Base-by-base conservation (phyloP, 2,113 vertebrate species). In the Bungarus multicinctus region DNA sequence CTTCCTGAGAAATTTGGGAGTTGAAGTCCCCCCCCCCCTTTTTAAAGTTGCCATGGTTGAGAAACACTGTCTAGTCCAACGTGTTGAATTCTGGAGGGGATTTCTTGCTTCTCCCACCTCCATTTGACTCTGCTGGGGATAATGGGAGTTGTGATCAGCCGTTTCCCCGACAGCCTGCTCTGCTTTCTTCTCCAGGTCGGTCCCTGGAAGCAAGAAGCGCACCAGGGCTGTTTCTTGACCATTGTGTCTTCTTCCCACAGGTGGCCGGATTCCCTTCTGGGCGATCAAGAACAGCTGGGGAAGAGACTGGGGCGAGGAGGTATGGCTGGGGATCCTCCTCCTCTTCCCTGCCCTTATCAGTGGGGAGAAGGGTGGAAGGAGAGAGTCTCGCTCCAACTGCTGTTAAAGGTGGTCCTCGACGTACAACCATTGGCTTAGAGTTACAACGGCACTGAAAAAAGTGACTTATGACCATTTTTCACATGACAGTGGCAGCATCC, bases 241-340 rank as follows among this genome's bases (percentile, higher is more conserved):
- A 10, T 27, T 7, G 10, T 64, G 11, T 9, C 53, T 85, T 87
- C 9, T 89, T 81, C 74, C 18, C 1, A 39, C 95, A 99, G 99
- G 98, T 93, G 98, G 98, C 23, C 96, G 93, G 0, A 43, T 94
- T 47, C 98, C 98, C 20, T 99, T 98, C 96, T 99, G 99, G 99
- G 98, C 98, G 94, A 99, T 99, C 96, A 99, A 99, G 96, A 99
- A 99, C 97, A 99, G 99, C 97, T 99, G 98, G 98, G 98, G 98
- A 53, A 96, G 97, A 85, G 97, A 99, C 94, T 99, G 98, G 95
- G 99, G 99, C 9, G 98, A 99, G 90, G 93, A 99, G 98, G 99
- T 99, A 94, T 97, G 95, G 96, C 18, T 47, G 0, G 1, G 3
- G 8, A 25, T 9, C 8, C 7, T 6, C 7, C 10, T 7, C 16